Evolutionary conservation across 2,113 vertebrate genomes (phyloP), one percentile per base, ranked within the genome.

Genomic region (Crotalus helleri): DNA sequence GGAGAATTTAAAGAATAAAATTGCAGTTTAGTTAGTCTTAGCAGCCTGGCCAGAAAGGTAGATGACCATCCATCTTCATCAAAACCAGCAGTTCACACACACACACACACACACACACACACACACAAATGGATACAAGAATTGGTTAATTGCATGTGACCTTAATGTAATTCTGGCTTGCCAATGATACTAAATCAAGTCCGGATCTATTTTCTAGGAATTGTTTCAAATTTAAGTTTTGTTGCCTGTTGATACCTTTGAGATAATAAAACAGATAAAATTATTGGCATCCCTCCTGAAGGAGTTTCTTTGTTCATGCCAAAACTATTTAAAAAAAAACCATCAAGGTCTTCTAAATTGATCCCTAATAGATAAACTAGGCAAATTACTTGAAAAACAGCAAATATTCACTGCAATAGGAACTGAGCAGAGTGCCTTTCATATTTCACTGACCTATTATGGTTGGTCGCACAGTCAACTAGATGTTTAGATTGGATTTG

Each of bases 331-430:
- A 1, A 2, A 8, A 59, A 59, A 57, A 21, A 21, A 39, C 39
- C 1, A 24, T 5, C 46, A 89, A 93, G 93, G 74, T 94, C 91
- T 89, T 92, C n/a, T 94, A 85, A 92, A 85, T 85, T 94, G 74
- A 92, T 19, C 94, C 89, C 49, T 88, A 33, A 89, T 24, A 85
- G 93, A 87, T 91, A 90, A 95, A 93, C 92, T 91, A 86, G 92
- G 69, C 61, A 94, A 96, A 95, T 95, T 91, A 90, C 64, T 95
- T 96, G 51, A 39, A 96, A 58, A 44, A 95, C 53, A 95, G 94
- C 94, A 95, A 97, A 93, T 69, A 94, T 88, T 90, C 23, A 26
- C 92, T 95, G 94, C 85, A 94, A 96, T 94, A 93, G 96, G 93
- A 95, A 91, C 90, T 92, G 95, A 96, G 93, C 61, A 92, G n/a